Evolutionary conservation across 2,888 invertebrate species (phyloP).

Genomic region (Drosophila ezoana): DNA sequence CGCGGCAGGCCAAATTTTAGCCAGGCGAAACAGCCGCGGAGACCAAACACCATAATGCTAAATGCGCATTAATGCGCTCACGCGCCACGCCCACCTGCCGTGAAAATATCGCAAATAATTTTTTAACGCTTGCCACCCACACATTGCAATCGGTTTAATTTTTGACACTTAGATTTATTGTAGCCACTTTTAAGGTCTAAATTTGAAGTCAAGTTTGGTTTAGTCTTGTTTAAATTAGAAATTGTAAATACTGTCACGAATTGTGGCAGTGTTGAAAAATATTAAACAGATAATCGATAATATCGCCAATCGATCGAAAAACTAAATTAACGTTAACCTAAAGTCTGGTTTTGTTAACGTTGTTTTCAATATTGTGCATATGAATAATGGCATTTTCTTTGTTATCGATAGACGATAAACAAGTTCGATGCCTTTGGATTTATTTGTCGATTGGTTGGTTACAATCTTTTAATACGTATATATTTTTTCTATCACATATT

Average conservation of each 20-base stretch:
- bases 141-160: slow-evolving; percentile 18
- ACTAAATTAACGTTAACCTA: too few relatives aligned
- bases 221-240: neutral
- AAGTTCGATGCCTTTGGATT: too few relatives aligned
- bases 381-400: too few relatives aligned
- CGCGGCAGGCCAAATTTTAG: slow-evolving; percentile 45
- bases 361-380: too few relatives aligned
- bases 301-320: too few relatives aligned
- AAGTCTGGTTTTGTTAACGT: too few relatives aligned
- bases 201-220: neutral
- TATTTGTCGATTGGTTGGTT: too few relatives aligned
- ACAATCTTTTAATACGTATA: too few relatives aligned
- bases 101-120: slow-evolving; percentile 25
- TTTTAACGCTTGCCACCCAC: slow-evolving; percentile 20
- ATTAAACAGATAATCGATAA: too few relatives aligned
- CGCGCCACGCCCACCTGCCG: slow-evolving; percentile 14
- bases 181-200: neutral
- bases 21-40: slow-evolving; percentile 28
- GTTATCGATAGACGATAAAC: too few relatives aligned
- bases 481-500: too few relatives aligned
- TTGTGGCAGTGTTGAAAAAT: too few relatives aligned
- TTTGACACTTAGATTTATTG: slow-evolving; percentile 1
- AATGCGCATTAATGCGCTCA: slow-evolving; percentile 46
- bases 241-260: neutral
- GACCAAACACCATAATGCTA: slow-evolving; percentile 31